Percentiles rank a stretch among this genome's conserved stretches.
These are phyloP conservation scores for Scaptodrosophila latifasciaeformis DNA, from an alignment of 2,888 invertebrate genomes.

Conservation along the genomic window DNA sequence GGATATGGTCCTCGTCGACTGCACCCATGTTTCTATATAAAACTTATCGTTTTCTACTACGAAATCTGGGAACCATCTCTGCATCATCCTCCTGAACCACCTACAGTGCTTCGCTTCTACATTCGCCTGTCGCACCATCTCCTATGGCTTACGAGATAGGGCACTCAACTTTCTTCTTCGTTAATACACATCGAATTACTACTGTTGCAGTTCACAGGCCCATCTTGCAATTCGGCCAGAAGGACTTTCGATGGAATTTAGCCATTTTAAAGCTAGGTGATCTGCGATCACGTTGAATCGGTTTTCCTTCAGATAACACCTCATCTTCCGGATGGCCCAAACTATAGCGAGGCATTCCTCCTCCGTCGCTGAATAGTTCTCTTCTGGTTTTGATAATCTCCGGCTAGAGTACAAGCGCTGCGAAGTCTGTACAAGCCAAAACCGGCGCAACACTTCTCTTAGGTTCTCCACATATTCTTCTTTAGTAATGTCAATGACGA, in stretches of 20 bases:
- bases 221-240: slow-evolving; percentile 25
- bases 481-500: not conserved
- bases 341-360: slow-evolving; percentile 28
- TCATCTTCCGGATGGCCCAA: slow-evolving; percentile 26
- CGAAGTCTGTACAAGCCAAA: not conserved
- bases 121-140: too few species aligned
- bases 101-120: slow-evolving; percentile 5
- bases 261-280: too few species aligned
- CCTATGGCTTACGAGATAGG: slow-evolving; percentile 9
- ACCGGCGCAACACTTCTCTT: not conserved
- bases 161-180: slow-evolving; percentile 12
- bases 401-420: not conserved
- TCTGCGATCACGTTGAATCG: slow-evolving; percentile 24
- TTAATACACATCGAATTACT: slow-evolving; percentile 15
- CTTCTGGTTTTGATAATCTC: slow-evolving; percentile 10
- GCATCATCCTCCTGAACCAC: not conserved
- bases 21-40: too few species aligned
- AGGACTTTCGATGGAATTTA: too few species aligned
- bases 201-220: slow-evolving; percentile 26
- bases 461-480: not conserved
- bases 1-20: not conserved
- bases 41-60: too few species aligned
- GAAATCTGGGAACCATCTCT: slow-evolving; percentile 9
- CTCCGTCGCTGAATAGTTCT: slow-evolving; percentile 26
- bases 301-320: slow-evolving; percentile 21